Evolutionary conservation across 2,113 vertebrate genomes (phyloP), one percentile per base, ranked within the genome.

Genomic region (Penelope pileata): DNA sequence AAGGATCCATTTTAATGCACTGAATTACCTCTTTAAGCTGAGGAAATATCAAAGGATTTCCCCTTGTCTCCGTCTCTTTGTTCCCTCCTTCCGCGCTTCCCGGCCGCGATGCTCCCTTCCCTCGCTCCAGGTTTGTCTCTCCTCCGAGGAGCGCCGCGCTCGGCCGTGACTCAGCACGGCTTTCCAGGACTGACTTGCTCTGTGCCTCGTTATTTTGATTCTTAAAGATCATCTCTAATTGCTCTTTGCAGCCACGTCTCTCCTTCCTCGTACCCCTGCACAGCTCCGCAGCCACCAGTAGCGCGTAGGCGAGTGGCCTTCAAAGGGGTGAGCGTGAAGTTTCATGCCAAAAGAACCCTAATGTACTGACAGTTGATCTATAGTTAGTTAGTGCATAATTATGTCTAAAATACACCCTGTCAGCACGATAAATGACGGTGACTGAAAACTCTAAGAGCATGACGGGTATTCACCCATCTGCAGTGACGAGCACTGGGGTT

Each of bases 341-440:
- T 95, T 92, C 83, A 93, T 93, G 94, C 95, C 90, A 88, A 94
- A 96, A 95, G 93, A 92, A 90, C 92, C 92, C 90, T 94, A 86
- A 69, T 83, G 81, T 81, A 83, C 60, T 60, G 94, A 96, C 94
- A 96, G 95, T 96, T 90, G 96, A 95, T 96, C 95, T 96, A 96
- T 96, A 94, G 96, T 96, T 96, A 96, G 94, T 96, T 96, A 96
- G 94, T 96, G 95, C 96, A 95, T 96, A 96, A 96, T 96, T 94
- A 95, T 95, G 95, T 86, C 91, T 94, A 96, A 96, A 95, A 94
- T 95, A 95, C 94, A 96, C 80, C 76, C 96, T 94, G 90, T 96
- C 92, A 96, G 93, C 92, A 84, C 93, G 90, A 96, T 95, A 95
- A 96, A 94, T 96, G 96, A 95, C 91, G 91, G 93, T 94, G 96